Evolutionary conservation across 2,113 vertebrate species (phyloP), one percentile per base, ranked within the genome.

Genomic region (Cynoglossus semilaevis): DNA sequence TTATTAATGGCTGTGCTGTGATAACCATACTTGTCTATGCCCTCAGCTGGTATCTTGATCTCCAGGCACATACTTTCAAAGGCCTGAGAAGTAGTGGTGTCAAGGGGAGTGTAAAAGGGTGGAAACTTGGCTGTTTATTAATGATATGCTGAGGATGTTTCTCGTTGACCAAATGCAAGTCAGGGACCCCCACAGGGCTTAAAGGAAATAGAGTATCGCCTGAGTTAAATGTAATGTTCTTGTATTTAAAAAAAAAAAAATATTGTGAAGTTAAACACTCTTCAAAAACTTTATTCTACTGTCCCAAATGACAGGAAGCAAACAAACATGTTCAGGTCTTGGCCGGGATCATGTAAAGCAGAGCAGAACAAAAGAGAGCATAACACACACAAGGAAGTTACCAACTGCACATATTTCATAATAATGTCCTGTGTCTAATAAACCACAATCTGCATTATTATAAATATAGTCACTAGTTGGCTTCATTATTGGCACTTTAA

Each of bases 21-120:
- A 83, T 86, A 87, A 81, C 70, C 6, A 49, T 2, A 61, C 66
- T 57, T 36, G 67, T 89, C 75, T 51, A 75, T 63, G 51, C 84
- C 67, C 62, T 66, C 58, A 35, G 67, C 68, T 37, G 42, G 80
- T 85, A 88, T 90, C 71, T 83, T 70, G 15, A 52, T 78, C 69
- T 85, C 74, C 82, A 74, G 77, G 58, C 74, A 15, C 72, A 71
- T 82, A 68, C 58, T 69, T 82, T 68, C 65, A 57, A 29, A 61
- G 54, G 76, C 69, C 47, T 63, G 81, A 77, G 84, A 72, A 77
- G 66, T 1, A 22, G 36, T 72, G 22, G 41, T 57, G 37, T 68
- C 56, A 34, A 57, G 57, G 51, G 15, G 55, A 43, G 76, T 47
- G 71, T 76, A 58, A 70, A 68, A 12, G 56, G 81, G 36, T 63